phyloP scores from a whole-genome alignment of 2,113 vertebrate genomes.

The Melanocharis versteri region DNA sequence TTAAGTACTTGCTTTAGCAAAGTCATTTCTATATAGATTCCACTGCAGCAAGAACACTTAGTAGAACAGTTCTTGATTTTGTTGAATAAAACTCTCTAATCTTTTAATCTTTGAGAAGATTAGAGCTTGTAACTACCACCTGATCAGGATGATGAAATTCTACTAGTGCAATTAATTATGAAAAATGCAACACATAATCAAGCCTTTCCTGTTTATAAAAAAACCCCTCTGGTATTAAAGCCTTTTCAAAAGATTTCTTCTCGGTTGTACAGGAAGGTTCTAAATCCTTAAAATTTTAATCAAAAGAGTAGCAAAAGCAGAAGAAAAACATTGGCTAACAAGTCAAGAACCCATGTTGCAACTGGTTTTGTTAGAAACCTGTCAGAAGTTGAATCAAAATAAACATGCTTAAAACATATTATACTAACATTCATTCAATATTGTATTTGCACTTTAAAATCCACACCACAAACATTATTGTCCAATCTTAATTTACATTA shows the following conservation, averaged over 20 bases:
- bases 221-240: background rate
- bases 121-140: conserved; percentile 42
- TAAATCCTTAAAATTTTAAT: background rate
- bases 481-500: background rate
- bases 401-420: background rate
- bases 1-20: background rate
- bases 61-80: background rate
- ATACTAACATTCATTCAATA: background rate
- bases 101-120: conserved; percentile 54
- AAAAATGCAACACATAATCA: background rate
- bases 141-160: conserved; percentile 45
- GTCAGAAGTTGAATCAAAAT: background rate
- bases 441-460: background rate
- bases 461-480: background rate
- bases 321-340: background rate
- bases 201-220: background rate
- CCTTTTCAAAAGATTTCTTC: background rate
- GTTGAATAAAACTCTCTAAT: conserved; percentile 28
- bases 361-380: background rate
- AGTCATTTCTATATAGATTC: background rate
- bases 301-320: background rate
- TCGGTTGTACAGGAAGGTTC: background rate
- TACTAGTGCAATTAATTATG: background rate
- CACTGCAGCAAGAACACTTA: background rate
- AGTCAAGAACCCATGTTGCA: background rate